A percentile compares a stretch with the other conserved stretches of the same genome.
Evolutionary conservation across 2,888 invertebrate genomes (phyloP).

Genomic region (Brassicogethes aeneus): DNA sequence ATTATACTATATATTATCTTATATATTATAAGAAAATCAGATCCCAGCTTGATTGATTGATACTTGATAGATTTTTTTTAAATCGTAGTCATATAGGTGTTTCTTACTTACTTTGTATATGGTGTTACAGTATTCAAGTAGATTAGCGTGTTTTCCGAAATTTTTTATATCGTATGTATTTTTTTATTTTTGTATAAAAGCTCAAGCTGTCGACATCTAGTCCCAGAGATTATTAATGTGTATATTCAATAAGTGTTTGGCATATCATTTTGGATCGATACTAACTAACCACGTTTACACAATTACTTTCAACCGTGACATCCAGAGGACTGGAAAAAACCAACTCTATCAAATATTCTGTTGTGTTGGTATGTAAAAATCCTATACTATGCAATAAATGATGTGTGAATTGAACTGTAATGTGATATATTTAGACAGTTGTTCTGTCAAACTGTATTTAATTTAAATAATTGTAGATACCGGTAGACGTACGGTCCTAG

Average conservation of each 20-base stretch:
- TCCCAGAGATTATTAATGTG: constrained; percentile 31
- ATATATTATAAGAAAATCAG: constrained; percentile 28
- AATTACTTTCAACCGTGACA: not conserved
- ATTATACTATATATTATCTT: constrained; percentile 19
- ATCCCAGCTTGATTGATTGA: constrained; percentile 36
- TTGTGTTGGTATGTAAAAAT: not conserved
- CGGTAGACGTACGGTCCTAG: no score
- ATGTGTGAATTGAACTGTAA: not conserved
- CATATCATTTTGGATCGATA: constrained; percentile 40
- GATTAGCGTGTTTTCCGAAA: constrained; percentile 40
- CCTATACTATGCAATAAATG: not conserved
- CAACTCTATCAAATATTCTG: not conserved
- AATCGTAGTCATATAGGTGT: constrained; percentile 36
- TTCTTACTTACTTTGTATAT: constrained; percentile 38
- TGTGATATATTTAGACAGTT: not conserved
- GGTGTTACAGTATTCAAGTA: constrained; percentile 43
- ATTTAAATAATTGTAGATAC: not conserved
- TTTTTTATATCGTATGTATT: constrained; percentile 42
- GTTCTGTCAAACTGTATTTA: no score
- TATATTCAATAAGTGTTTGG: constrained; percentile 31
- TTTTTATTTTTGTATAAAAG: constrained; percentile 43
- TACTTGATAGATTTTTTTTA: constrained; percentile 36
- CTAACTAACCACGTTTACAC: constrained; percentile 19
- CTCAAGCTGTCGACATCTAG: constrained; percentile 43
- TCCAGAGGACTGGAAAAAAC: not conserved